These are phyloP conservation scores for Ficedula albicollis DNA, from an alignment of 2,797 vertebrate species.

Conservation along the genomic window DNA sequence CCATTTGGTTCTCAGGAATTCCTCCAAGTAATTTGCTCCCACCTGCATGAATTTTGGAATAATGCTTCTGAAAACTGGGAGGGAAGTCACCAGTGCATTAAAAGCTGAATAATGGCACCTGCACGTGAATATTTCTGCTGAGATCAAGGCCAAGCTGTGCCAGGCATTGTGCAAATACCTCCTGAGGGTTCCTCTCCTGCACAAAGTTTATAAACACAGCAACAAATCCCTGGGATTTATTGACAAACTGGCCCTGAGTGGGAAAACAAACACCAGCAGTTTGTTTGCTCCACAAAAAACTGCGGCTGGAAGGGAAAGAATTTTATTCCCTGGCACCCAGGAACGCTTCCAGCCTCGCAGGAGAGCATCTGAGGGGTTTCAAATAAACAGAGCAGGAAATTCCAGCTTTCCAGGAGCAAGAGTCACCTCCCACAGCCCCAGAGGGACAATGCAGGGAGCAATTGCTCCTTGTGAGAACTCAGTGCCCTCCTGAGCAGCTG, in stretches of 20 bases:
- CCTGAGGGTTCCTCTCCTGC: not conserved
- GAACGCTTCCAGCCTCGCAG: not conserved
- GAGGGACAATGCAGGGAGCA: not conserved
- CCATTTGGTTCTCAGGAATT: not conserved
- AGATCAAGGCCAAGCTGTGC: not conserved
- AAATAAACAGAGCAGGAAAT: conserved; percentile 19
- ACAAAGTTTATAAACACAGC: not conserved
- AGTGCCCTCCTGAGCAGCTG: not conserved
- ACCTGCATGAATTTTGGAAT: not conserved
- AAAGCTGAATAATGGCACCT: not conserved
- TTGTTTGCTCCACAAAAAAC: not conserved
- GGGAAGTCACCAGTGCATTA: not conserved
- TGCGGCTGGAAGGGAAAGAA: not conserved
- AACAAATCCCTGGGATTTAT: not conserved
- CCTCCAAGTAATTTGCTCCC: not conserved
- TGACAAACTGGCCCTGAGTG: not conserved
- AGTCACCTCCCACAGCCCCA: not conserved
- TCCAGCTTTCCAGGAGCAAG: not conserved
- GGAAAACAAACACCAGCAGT: not conserved
- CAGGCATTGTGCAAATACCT: not conserved
- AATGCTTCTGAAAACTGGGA: not conserved
- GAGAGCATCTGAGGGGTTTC: not conserved
- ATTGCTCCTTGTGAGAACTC: not conserved
- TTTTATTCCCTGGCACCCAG: not conserved
- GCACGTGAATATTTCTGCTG: not conserved